Conservation (phyloP, 2,888 invertebrate genomes). For the Melinaea menophilus region DNA sequence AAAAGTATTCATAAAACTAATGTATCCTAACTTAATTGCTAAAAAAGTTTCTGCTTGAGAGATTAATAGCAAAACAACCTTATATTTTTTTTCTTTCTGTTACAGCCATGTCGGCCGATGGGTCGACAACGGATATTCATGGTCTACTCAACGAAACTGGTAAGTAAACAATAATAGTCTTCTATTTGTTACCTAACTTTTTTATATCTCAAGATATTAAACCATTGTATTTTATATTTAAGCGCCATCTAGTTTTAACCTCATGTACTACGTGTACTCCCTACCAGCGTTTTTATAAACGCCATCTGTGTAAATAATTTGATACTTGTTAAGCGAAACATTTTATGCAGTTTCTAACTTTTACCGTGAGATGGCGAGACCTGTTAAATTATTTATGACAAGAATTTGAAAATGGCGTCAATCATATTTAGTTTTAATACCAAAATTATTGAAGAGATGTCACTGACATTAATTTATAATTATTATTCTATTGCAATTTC, state of each 20-base stretch:
- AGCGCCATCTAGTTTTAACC: not conserved
- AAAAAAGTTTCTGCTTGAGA: not conserved
- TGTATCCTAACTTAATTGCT: not conserved
- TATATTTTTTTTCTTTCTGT: conserved; percentile 49
- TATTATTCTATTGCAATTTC: no score
- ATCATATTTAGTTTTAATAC: no score
- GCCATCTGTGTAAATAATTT: conserved; percentile 1
- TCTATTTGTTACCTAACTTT: not conserved
- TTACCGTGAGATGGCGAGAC: not conserved
- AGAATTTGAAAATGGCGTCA: not conserved
- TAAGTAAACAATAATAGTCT: conserved; percentile 42
- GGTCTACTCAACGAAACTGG: conserved; percentile 81
- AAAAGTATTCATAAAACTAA: no score
- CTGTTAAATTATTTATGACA: not conserved
- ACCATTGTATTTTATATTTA: not conserved
- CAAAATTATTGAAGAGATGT: no score
- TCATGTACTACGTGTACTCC: not conserved
- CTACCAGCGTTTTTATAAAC: not conserved
- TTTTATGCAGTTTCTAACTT: not conserved
- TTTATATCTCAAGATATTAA: not conserved
- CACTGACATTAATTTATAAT: no score
- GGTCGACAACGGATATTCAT: conserved; percentile 80
- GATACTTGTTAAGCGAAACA: not conserved
- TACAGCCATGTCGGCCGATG: conserved; percentile 81
- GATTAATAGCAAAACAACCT: not conserved